These are phyloP conservation scores for Cantharis rustica DNA, from an alignment of 2,888 invertebrate genomes.

Conservation along the genomic window DNA sequence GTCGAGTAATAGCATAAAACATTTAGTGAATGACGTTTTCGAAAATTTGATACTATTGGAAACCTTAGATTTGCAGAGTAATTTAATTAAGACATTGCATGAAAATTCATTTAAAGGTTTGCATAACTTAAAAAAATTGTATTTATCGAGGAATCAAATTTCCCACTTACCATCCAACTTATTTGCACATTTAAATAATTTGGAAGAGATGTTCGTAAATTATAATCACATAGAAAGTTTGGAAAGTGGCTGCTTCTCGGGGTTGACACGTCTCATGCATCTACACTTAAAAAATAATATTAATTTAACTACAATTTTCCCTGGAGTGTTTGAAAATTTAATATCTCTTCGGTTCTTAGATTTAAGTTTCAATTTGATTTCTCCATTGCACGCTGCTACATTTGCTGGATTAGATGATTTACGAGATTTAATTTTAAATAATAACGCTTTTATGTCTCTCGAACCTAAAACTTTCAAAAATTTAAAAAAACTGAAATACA, in stretches of 20 bases:
- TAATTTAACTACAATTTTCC: background rate
- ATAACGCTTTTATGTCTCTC: conserved; percentile 15
- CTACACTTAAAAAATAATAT: conserved; percentile 19
- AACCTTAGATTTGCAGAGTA: conserved; percentile 16
- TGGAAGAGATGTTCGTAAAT: conserved; percentile 13
- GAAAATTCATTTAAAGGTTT: conserved; percentile 14
- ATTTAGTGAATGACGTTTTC: conserved; percentile 17
- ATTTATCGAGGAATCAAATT: conserved; percentile 15
- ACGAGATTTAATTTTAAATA: conserved; percentile 9
- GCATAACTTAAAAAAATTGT: conserved; percentile 7
- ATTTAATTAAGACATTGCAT: conserved; percentile 1
- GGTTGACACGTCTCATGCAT: conserved; percentile 1
- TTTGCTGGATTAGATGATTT: conserved; percentile 11
- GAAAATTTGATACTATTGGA: conserved; percentile 15
- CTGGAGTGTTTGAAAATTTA: conserved; percentile 11
- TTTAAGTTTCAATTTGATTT: conserved; percentile 18
- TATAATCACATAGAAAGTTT: conserved; percentile 17
- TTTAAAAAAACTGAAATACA: conserved; percentile 2
- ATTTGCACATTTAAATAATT: background rate
- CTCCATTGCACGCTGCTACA: background rate
- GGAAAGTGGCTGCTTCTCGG: conserved; percentile 1
- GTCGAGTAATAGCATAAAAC: conserved; percentile 8
- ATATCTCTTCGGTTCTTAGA: conserved; percentile 10
- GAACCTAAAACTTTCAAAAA: conserved; percentile 4
- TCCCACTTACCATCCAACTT: background rate